Evolutionary conservation across 2,888 invertebrate genomes (phyloP).

Genomic region (Oscheius sp.): DNA sequence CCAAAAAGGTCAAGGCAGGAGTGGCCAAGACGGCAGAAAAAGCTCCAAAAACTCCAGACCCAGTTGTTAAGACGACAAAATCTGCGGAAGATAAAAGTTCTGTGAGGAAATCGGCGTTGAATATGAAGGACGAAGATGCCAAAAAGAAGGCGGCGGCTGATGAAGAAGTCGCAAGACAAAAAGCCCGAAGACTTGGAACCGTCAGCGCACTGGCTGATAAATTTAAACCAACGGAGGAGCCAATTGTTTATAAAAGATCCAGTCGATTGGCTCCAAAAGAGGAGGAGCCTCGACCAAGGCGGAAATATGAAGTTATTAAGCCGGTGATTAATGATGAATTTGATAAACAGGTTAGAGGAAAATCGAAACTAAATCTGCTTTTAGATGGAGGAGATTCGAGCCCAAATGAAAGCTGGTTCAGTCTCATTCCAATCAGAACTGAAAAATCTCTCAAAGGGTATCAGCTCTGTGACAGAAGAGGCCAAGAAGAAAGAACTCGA

Average conservation of each 20-base stretch:
- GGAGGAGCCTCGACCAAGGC: constrained; percentile 41
- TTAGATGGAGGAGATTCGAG: constrained; percentile 66
- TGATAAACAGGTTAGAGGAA: constrained; percentile 60
- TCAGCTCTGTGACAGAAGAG: constrained; percentile 41
- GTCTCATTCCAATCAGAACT: constrained; percentile 56
- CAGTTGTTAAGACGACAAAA: not conserved
- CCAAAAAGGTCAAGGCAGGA: not conserved
- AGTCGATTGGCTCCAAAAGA: constrained; percentile 37
- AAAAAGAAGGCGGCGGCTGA: constrained; percentile 56
- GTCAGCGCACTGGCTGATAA: constrained; percentile 54
- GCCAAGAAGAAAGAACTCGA: constrained; percentile 41
- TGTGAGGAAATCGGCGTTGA: constrained; percentile 60
- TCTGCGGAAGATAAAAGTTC: constrained; percentile 61
- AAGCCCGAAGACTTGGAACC: constrained; percentile 57
- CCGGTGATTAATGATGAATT: constrained; percentile 67
- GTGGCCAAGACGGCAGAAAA: not conserved
- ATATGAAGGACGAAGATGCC: constrained; percentile 66
- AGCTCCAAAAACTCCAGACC: not conserved
- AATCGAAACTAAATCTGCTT: constrained; percentile 5
- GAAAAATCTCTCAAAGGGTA: constrained; percentile 49
- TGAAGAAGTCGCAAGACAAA: constrained; percentile 56
- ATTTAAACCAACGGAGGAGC: constrained; percentile 45
- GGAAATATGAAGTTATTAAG: constrained; percentile 61
- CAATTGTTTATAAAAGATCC: constrained; percentile 58
- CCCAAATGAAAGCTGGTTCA: constrained; percentile 64